Percentiles rank a stretch among this genome's conserved stretches.
phyloP scores from a whole-genome alignment of 1,140 invertebrate species.

The Penaeus indicus region DNA sequence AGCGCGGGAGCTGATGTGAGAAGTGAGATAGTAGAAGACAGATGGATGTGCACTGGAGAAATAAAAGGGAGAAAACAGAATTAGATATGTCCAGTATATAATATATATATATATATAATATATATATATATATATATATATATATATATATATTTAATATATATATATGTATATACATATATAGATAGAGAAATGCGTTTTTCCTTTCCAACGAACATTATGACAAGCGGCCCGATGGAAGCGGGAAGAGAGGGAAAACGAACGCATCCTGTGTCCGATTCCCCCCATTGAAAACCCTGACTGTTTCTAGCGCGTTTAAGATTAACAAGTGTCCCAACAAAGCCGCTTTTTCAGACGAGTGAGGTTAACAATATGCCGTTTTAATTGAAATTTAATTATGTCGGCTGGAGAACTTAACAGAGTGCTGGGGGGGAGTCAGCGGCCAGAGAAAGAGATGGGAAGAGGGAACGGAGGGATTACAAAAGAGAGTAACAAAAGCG shows the following conservation, averaged over 20 bases:
- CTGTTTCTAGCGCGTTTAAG: constrained; percentile 54
- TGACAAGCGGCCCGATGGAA: neutral
- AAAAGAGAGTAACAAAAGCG: neutral
- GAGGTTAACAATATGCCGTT: constrained; percentile 53
- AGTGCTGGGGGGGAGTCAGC: neutral
- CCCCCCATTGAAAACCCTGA: constrained; percentile 33
- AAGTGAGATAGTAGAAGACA: no score
- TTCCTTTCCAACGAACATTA: neutral
- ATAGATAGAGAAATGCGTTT: no score
- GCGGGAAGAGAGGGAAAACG: neutral
- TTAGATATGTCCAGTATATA: no score
- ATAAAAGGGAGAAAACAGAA: no score
- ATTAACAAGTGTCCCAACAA: constrained; percentile 52
- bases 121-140: no score
- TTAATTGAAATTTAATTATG: constrained; percentile 60
- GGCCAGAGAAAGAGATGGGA: neutral
- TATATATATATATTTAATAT: no score
- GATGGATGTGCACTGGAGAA: no score
- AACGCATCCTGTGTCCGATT: neutral
- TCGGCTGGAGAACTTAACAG: neutral
- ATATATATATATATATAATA: no score
- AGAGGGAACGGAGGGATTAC: neutral
- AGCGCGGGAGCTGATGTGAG: no score
- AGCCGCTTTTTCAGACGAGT: constrained; percentile 42
- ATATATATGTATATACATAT: no score